A percentile compares a stretch with the other conserved stretches of the same genome.
Evolutionary conservation across 2,797 vertebrate species (phyloP).

Genomic region (Poecile montanus): DNA sequence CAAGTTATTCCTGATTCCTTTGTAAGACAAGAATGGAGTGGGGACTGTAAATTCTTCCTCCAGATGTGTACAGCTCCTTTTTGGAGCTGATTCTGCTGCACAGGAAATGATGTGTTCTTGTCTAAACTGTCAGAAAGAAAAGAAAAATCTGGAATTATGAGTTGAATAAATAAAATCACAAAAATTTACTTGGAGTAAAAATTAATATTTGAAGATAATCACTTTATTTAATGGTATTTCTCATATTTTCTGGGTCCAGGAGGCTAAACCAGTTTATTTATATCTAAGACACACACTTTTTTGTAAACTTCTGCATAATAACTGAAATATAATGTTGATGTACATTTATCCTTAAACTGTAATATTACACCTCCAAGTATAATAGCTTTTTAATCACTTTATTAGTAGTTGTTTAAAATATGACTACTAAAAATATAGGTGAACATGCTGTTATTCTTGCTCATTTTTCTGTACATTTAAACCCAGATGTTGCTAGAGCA

Average conservation of each 20-base stretch:
- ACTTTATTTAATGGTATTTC: background rate
- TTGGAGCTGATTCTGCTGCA: background rate
- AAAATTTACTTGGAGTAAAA: background rate
- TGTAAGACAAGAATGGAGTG: no score
- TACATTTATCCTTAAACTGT: background rate
- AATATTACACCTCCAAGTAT: background rate
- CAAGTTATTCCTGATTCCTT: fast-evolving
- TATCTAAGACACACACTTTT: background rate
- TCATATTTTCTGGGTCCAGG: background rate
- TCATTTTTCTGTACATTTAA: background rate
- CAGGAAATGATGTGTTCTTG: background rate
- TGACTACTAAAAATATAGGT: fast-evolving
- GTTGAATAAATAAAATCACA: background rate
- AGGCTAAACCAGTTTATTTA: background rate
- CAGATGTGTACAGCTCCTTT: background rate
- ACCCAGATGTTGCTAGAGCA: background rate
- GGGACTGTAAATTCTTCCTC: background rate
- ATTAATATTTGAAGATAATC: background rate
- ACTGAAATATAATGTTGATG: background rate
- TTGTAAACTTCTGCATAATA: background rate
- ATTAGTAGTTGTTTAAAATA: background rate
- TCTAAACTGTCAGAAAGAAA: background rate
- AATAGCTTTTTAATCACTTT: background rate
- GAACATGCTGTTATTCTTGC: background rate
- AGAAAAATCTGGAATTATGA: background rate